A percentile compares a stretch with the other conserved stretches of the same genome.
phyloP scores from a whole-genome alignment of 2,113 vertebrate species.

The Microtus richardsoni region DNA sequence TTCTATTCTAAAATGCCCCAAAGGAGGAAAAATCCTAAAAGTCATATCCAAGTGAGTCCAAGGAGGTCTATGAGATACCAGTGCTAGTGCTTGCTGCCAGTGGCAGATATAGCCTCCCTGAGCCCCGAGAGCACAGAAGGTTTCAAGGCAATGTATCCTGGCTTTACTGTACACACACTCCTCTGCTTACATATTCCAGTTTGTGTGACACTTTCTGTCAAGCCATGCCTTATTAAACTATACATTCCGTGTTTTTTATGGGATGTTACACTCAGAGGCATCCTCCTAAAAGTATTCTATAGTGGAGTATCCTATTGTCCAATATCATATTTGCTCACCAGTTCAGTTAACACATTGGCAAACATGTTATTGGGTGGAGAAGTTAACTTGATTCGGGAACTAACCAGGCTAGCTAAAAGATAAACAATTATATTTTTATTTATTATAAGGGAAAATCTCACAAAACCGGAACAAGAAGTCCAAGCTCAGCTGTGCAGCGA shows the following conservation, averaged over 20 bases:
- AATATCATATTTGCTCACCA: not conserved
- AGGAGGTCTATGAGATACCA: accelerated
- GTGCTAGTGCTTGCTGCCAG: not conserved
- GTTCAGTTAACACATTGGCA: not conserved
- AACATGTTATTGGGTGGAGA: not conserved
- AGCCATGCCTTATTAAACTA: not conserved
- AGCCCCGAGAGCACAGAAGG: too few species aligned
- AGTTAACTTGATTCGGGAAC: not conserved
- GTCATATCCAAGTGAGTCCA: too few species aligned
- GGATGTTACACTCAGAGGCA: not conserved
- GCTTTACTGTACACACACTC: not conserved
- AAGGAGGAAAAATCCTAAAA: not conserved
- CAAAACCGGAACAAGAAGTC: too few species aligned
- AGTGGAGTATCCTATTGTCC: not conserved
- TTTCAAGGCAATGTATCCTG: not conserved
- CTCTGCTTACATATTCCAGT: not conserved
- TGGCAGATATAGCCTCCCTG: not conserved
- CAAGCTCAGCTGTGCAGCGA: too few species aligned
- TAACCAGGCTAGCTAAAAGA: too few species aligned
- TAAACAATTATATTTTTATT: not conserved
- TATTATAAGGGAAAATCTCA: too few species aligned
- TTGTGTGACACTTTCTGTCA: not conserved
- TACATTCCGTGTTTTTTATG: not conserved
- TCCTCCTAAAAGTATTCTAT: not conserved
- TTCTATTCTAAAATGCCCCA: not conserved